Conservation (phyloP, 2,888 invertebrate species). For the Stenichneumon culpator region DNA sequence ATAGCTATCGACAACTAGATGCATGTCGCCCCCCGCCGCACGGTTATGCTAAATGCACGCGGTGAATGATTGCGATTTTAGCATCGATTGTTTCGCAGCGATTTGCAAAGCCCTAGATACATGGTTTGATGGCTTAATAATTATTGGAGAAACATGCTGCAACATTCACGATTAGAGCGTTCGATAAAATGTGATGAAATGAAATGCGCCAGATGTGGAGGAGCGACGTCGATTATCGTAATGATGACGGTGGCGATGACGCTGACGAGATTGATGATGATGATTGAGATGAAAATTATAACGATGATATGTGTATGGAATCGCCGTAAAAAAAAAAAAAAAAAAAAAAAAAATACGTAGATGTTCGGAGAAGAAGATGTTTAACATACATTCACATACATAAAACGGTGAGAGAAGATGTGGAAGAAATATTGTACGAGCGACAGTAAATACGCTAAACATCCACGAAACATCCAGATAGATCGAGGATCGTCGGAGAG, state of each 20-base stretch:
- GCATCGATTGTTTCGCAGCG: slow-evolving; percentile 36
- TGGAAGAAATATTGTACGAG: slow-evolving; percentile 28
- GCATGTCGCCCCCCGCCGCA: slow-evolving; percentile 14
- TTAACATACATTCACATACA: slow-evolving; percentile 40
- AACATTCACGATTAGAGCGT: slow-evolving; percentile 39
- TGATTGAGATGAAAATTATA: slow-evolving; percentile 23
- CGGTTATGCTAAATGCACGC: slow-evolving; percentile 9
- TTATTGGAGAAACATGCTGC: slow-evolving; percentile 47
- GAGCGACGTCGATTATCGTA: slow-evolving; percentile 33
- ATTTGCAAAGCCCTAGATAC: slow-evolving; percentile 18
- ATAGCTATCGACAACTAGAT: slow-evolving; percentile 35
- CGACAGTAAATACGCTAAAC: slow-evolving; percentile 22
- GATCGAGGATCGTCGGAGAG: slow-evolving; percentile 11
- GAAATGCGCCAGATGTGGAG: slow-evolving; percentile 23
- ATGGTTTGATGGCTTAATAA: background rate
- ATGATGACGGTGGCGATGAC: slow-evolving; percentile 38
- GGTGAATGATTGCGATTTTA: slow-evolving; percentile 13
- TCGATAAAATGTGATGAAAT: slow-evolving; percentile 36
- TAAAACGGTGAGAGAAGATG: slow-evolving; percentile 39
- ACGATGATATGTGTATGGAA: slow-evolving; percentile 28
- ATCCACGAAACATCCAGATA: slow-evolving; percentile 38
- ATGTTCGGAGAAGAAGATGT: slow-evolving; percentile 20
- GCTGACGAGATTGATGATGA: slow-evolving; percentile 30
- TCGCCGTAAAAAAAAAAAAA: background rate
- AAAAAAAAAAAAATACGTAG: slow-evolving; percentile 3